Evolutionary conservation across 1,140 invertebrate genomes (phyloP).

Genomic region (Oreohelix idahoensis): DNA sequence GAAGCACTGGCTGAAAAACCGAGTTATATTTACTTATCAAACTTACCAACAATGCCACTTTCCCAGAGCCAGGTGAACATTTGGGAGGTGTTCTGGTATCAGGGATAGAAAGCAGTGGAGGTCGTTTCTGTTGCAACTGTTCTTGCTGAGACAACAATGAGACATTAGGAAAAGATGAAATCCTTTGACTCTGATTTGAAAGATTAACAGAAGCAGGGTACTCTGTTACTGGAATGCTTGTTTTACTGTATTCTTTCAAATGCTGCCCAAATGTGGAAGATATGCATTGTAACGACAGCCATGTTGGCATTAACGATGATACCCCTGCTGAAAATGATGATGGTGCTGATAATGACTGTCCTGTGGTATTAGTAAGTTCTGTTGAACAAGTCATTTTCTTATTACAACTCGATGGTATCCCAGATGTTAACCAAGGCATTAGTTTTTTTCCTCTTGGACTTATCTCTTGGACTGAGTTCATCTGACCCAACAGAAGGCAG

Average conservation of each 20-base stretch:
- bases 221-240: background rate
- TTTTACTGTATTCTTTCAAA: background rate
- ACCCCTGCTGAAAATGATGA: background rate
- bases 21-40: too few species aligned
- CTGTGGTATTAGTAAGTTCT: background rate
- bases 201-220: background rate
- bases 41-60: background rate
- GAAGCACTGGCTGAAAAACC: too few species aligned
- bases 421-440: slow-evolving; percentile 7
- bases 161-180: background rate
- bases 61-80: background rate
- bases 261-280: background rate
- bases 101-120: slow-evolving; percentile 11
- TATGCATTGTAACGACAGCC: background rate
- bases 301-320: background rate
- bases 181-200: background rate
- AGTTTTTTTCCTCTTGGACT: background rate
- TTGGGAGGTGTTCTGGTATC: background rate
- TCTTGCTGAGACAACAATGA: background rate
- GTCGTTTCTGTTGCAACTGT: slow-evolving; percentile 5
- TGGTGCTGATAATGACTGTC: background rate
- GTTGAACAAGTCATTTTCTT: too few species aligned
- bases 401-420: background rate
- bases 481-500: background rate
- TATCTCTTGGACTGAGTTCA: background rate